A percentile compares a stretch with the other conserved stretches of the same genome.
Conservation (phyloP, 2,888 invertebrate species). For the Melieria picta region DNA sequence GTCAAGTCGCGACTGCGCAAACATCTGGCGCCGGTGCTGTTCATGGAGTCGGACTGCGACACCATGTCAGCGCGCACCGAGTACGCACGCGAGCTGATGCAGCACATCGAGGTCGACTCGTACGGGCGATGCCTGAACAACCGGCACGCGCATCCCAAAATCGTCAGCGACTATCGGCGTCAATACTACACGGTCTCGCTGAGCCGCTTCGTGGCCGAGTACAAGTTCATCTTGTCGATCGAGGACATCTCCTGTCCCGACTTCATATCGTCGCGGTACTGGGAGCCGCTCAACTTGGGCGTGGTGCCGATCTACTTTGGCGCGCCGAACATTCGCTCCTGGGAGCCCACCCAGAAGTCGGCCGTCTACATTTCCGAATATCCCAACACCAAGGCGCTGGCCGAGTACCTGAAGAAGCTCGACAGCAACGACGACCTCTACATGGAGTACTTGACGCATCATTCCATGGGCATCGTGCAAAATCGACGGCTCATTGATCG, state of each 20-base stretch:
- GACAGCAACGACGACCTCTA: conserved; percentile 73
- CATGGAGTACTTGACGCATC: conserved; percentile 75
- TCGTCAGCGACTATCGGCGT: neutral
- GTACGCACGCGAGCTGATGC: conserved; percentile 79
- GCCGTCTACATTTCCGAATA: conserved; percentile 77
- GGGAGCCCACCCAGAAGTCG: conserved; percentile 79
- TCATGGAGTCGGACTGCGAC: conserved; percentile 83
- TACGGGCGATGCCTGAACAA: conserved; percentile 84
- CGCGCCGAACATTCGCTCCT: conserved; percentile 78
- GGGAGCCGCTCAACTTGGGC: conserved; percentile 82
- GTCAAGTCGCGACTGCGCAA: neutral
- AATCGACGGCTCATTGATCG: conserved; percentile 34
- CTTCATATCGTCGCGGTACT: conserved; percentile 88
- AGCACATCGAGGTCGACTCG: conserved; percentile 78
- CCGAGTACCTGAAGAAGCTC: conserved; percentile 70
- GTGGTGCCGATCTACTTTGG: conserved; percentile 86
- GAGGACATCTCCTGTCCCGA: conserved; percentile 87
- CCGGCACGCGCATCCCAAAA: conserved; percentile 71
- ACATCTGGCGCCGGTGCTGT: conserved; percentile 75
- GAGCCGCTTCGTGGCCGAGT: conserved; percentile 71
- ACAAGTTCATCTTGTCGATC: conserved; percentile 83
- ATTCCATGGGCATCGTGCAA: conserved; percentile 63
- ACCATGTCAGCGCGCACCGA: conserved; percentile 81
- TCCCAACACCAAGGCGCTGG: conserved; percentile 71
- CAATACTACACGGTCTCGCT: neutral